Base-by-base conservation (phyloP, 2,797 vertebrate genomes). In the Antennarius maculatus region DNA sequence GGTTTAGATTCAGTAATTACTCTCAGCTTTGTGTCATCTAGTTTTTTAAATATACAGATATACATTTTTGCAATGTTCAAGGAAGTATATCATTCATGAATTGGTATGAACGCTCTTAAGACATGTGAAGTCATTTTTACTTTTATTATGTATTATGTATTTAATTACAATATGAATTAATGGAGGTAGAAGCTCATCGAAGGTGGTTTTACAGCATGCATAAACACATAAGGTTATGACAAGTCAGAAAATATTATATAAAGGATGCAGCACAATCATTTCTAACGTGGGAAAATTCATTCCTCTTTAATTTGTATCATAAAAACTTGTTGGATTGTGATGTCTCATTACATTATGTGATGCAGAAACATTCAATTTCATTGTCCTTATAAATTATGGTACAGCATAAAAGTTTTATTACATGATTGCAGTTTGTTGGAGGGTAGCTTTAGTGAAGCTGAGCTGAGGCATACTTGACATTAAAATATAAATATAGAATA, bases 381-480 rank as follows among this genome's bases (percentile, higher is more conserved):
- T 66, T 12, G 7, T 50, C 14, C 45, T 14, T 3, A 5, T 57
- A 47, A 72, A 47, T 66, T 14, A 42, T 5, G 12, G 18, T 15
- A 23, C 23, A 23, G 23, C 11, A 48, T 10, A 23, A 51, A 71
- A 16, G 59, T 34, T 43, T 63, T 13, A 42, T 50, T 9, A 34
- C n/a, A 59, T 41, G 7, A 18, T 52, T 39, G 48, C 2, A 55
- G 73, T 64, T 39, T 69, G 14, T 27, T n/a, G 2, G 46, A 9
- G 48, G 7, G 11, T 54, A 0, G 3, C 18, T 59, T 42, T 73
- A 46, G 55, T 54, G 6, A 70, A 43, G 34, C 15, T 23, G 34
- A 69, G 73, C 50, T 29, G n/a, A 77, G 71, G 16, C 6, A 16
- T 73, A 52, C 53, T 60, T 79, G 34, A 69, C 69, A 61, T 68